A percentile compares a stretch with the other conserved stretches of the same genome.
These are phyloP conservation scores for Diacarnus erythraeanus DNA, from an alignment of 37 sponge, comb jelly and placozoan species.

Conservation along the genomic window DNA sequence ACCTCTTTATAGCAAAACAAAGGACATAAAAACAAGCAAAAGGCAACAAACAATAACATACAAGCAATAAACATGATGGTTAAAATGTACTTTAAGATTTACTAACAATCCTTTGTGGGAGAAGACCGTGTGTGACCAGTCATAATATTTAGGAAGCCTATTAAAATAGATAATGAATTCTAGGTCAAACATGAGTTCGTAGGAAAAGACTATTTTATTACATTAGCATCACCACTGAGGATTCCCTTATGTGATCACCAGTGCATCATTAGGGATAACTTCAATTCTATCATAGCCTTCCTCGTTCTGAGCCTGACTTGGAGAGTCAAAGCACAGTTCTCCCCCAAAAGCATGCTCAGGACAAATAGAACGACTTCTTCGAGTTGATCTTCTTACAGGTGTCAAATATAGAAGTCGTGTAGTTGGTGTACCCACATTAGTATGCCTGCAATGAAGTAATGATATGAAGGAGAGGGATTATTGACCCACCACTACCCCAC, in stretches of 20 bases:
- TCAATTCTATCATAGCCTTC: conserved; percentile 5
- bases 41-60: too few species aligned
- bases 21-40: too few species aligned
- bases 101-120: too few species aligned
- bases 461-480: not conserved
- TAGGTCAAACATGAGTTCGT: too few species aligned
- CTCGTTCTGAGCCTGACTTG: not conserved
- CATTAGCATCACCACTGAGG: not conserved
- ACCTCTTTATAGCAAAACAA: too few species aligned
- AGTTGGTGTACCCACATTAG: not conserved
- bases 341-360: conserved; percentile 1
- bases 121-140: too few species aligned
- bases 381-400: conserved; percentile 29
- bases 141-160: too few species aligned
- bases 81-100: too few species aligned
- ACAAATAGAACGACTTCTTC: not conserved
- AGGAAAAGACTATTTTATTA: too few species aligned
- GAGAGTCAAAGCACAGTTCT: conserved; percentile 29
- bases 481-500: too few species aligned
- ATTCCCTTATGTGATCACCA: not conserved
- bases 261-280: conserved; percentile 12
- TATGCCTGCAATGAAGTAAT: not conserved
- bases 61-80: too few species aligned
- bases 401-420: conserved; percentile 3
- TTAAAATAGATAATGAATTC: too few species aligned